phyloP scores from a whole-genome alignment of 1,140 invertebrate genomes.

The Octopus bimaculoides region DNA sequence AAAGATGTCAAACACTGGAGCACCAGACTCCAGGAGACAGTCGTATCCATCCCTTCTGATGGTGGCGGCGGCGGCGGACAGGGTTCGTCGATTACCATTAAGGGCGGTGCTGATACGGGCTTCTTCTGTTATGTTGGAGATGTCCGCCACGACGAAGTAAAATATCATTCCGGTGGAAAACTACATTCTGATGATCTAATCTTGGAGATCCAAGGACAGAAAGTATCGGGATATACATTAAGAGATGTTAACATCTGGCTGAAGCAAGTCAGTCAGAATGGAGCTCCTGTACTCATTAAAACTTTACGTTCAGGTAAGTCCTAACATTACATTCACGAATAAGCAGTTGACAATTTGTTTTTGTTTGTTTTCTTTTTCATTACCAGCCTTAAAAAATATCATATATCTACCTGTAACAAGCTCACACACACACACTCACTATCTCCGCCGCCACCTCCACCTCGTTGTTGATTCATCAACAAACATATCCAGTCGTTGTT shows the following conservation, averaged over 20 bases:
- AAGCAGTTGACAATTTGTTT: too few species aligned
- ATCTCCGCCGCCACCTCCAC: too few species aligned
- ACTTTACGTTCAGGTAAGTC: constrained; percentile 61
- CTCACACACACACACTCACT: too few species aligned
- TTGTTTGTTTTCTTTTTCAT: too few species aligned
- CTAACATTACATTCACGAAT: neutral
- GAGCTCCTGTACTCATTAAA: constrained; percentile 62
- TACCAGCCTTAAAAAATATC: too few species aligned
- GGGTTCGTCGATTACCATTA: constrained; percentile 35
- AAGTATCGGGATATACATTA: constrained; percentile 67
- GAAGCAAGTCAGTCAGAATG: constrained; percentile 64
- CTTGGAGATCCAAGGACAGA: constrained; percentile 66
- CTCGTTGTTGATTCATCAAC: too few species aligned
- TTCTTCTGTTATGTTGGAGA: constrained; percentile 62
- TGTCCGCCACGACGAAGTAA: constrained; percentile 56
- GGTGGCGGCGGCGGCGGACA: constrained; percentile 36
- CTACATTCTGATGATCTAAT: constrained; percentile 60
- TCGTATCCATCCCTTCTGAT: constrained; percentile 51
- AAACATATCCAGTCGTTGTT: too few species aligned
- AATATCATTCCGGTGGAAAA: constrained; percentile 55
- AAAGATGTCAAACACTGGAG: constrained; percentile 50
- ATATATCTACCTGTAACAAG: too few species aligned
- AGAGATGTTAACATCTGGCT: constrained; percentile 64
- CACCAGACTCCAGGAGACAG: constrained; percentile 48
- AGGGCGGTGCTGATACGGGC: constrained; percentile 65